Base-by-base conservation (phyloP, 2,888 invertebrate genomes). In the Rambutsinella grinnellia region DNA sequence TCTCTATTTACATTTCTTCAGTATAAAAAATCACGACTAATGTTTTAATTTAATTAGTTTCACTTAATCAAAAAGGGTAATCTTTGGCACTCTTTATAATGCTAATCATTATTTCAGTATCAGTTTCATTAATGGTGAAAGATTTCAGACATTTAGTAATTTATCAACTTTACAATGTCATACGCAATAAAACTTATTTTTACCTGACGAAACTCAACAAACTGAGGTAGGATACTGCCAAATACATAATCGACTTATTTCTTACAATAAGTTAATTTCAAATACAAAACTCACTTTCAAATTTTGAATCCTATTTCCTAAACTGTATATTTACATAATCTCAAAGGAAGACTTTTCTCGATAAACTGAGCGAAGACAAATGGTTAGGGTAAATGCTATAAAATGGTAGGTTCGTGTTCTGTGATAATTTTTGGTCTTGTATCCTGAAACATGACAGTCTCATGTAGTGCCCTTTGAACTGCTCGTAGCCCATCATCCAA, bases 401-500 rank as follows among this genome's bases (percentile, higher is more conserved):
- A 74, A 63, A 81, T 76, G 0, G 83, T 83, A 49, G 83, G 82
- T 61, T 82, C 83, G 60, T 81, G 79, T 28, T 83, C 82, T 5
- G 80, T 81, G 15, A 82, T 78, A 47, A 83, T 83, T 76, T 83
- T 83, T 36, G 82, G 83, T 62, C 81, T 72, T 10, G 77, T 60
- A 21, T 83, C 83, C 49, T 81, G 79, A 49, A 80, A 82, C 51
- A 80, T 60, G 56, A 83, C 80, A 28, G 82, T 81, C 17, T 83
- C 82, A 46, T 81, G 77, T 53, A 83, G 57, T 23, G 80, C 76
- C 53, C 79, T 62, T 66, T 82, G 82, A 49, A 81, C 79, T 46
- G 79, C 67, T 13, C 78, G 81, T 28, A 83, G 79, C 47, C 83
- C 83, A 56, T 83, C 83, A 54, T 83, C 83, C 27, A 83, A 58